A percentile compares a stretch with the other conserved stretches of the same genome.
phyloP scores from a whole-genome alignment of 1,140 invertebrate species.

The Bombus difficillimus region DNA sequence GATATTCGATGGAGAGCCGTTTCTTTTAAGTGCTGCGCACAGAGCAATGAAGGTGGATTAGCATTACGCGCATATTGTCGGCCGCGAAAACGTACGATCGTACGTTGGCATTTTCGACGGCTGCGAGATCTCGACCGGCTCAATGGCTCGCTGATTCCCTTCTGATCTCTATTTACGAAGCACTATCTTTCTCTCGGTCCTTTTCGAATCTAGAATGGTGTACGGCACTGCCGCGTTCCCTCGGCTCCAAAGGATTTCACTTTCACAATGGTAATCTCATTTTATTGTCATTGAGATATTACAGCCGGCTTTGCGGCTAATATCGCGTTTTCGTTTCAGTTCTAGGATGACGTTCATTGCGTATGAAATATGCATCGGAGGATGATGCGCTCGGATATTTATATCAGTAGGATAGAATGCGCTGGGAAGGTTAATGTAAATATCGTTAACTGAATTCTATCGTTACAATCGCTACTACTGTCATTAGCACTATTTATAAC shows the following conservation, averaged over 20 bases:
- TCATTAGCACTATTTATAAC: not conserved
- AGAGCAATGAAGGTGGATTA: slow-evolving; percentile 71
- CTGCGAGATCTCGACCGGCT: slow-evolving; percentile 29
- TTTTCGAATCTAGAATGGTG: slow-evolving; percentile 10
- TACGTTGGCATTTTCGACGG: slow-evolving; percentile 61
- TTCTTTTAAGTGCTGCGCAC: slow-evolving; percentile 46
- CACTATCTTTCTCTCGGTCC: slow-evolving; percentile 29
- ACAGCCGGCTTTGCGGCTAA: not conserved
- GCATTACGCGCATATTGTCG: slow-evolving; percentile 74
- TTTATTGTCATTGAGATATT: slow-evolving; percentile 1
- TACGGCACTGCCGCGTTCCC: not conserved
- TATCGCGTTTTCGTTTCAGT: not conserved
- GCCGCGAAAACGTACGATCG: slow-evolving; percentile 49
- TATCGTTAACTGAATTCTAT: no score
- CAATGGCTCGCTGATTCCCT: slow-evolving; percentile 67
- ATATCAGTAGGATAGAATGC: not conserved
- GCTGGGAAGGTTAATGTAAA: no score
- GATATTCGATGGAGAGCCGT: slow-evolving; percentile 41
- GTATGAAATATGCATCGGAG: not conserved
- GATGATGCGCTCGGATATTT: not conserved
- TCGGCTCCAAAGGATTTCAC: not conserved
- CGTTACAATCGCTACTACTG: not conserved
- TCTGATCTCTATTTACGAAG: slow-evolving; percentile 72
- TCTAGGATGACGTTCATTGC: not conserved
- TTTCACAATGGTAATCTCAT: slow-evolving; percentile 3